phyloP scores from a whole-genome alignment of 2,797 vertebrate genomes.

The Vipera latastei region DNA sequence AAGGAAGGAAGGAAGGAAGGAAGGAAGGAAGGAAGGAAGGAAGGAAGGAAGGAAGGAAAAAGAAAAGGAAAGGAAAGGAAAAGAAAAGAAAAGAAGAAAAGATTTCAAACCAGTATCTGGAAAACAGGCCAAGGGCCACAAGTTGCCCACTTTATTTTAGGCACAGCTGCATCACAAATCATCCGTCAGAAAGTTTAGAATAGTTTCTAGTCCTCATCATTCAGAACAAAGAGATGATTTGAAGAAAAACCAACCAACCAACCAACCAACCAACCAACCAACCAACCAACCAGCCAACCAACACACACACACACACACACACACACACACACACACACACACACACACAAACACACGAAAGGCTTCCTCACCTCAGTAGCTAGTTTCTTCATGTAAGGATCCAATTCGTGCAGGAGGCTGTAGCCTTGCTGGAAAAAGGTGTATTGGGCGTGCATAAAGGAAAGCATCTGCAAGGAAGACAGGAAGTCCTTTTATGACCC shows the following conservation, averaged over 20 bases:
- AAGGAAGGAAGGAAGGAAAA: too few species aligned
- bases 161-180: not conserved
- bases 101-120: not conserved
- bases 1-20: too few species aligned
- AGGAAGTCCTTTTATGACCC: not conserved
- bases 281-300: too few species aligned
- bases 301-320: too few species aligned
- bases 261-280: too few species aligned
- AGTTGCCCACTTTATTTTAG: not conserved
- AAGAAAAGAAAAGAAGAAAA: too few species aligned
- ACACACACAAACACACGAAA: not conserved
- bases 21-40: too few species aligned
- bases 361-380: slow-evolving; percentile 84
- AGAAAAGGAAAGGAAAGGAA: too few species aligned
- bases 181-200: not conserved
- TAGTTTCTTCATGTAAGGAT: slow-evolving; percentile 96
- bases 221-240: not conserved
- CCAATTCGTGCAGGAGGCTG: slow-evolving; percentile 87
- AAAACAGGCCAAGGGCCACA: not conserved
- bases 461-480: slow-evolving; percentile 84
- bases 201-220: not conserved
- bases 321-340: too few species aligned
- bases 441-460: slow-evolving; percentile 96
- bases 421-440: slow-evolving; percentile 95
- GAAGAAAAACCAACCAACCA: not conserved